Conservation (phyloP, 2,113 vertebrate genomes). For the Numida meleagris region DNA sequence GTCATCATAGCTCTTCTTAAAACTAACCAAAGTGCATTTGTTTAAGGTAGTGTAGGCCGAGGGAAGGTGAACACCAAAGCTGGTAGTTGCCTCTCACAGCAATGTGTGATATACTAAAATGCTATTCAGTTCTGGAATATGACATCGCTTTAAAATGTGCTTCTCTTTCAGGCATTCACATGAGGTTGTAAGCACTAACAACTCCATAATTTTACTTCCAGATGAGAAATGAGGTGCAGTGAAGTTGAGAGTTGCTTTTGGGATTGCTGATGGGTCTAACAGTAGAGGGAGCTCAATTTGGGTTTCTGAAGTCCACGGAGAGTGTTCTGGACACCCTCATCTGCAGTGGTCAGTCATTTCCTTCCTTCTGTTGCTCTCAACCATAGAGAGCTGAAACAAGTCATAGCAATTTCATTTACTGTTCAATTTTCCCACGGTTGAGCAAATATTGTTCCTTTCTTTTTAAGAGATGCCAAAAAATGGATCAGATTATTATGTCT, state of each 20-base stretch:
- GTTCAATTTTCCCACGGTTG: background rate
- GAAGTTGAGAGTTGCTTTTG: background rate
- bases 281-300: background rate
- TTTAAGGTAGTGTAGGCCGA: background rate
- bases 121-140: background rate
- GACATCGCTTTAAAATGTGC: background rate
- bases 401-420: background rate
- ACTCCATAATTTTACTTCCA: background rate
- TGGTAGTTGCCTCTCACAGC: background rate
- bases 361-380: background rate
- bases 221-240: background rate
- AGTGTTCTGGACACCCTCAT: background rate
- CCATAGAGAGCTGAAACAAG: background rate
- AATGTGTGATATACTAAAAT: background rate
- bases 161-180: background rate
- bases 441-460: background rate
- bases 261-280: background rate
- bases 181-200: background rate
- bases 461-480: background rate
- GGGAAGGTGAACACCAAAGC: background rate
- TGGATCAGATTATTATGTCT: background rate
- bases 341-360: fast-evolving
- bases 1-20: background rate
- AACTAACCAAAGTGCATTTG: background rate
- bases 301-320: background rate